Evolutionary conservation across 2,113 vertebrate species (phyloP), one percentile per base, ranked within the genome.

Genomic region (Xyliphius kryptos): DNA sequence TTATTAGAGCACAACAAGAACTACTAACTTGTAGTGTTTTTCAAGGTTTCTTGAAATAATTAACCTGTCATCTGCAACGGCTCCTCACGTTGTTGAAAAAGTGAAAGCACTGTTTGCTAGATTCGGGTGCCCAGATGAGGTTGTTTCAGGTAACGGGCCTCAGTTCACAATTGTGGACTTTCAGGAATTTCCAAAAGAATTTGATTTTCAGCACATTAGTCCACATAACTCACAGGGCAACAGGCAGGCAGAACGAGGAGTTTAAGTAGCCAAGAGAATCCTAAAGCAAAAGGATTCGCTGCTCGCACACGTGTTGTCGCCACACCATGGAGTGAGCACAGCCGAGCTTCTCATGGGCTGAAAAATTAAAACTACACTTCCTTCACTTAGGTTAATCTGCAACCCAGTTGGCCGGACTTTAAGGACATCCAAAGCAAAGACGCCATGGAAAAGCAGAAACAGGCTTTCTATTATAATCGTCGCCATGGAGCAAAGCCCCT

Each of bases 41-140:
- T 73, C 71, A 3, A 36, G 53, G 6, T 67, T 58, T 36, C 15
- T 74, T 3, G 53, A 74, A 32, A 68, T 73, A 11, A 22, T 64
- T 15, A 56, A 66, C 5, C 5, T 71, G 32, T 44, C 51, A 50
- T 12, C 52, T 14, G 51, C 46, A 15, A 62, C 61, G 4, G 32
- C 54, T 16, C 26, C 48, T 16, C 43, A 72, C 14, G 60, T 68
- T 38, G 10, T 38, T 38, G 37, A 6, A 38, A 38, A 38, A 38
- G 10, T 38, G 37, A 38, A 38, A 38, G 37, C 37, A 38, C 37
- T 38, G 5, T 38, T 38, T 10, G 37, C 37, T 6, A 38, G 37
- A 38, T 38, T 38, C 9, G 37, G 37, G 37, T 38, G 37, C 3
- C 70, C 61, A 2, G 66, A 63, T 19, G 16, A 63, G 20, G 37